phyloP scores from a whole-genome alignment of 2,888 invertebrate species.

The Oeneis ivallda region DNA sequence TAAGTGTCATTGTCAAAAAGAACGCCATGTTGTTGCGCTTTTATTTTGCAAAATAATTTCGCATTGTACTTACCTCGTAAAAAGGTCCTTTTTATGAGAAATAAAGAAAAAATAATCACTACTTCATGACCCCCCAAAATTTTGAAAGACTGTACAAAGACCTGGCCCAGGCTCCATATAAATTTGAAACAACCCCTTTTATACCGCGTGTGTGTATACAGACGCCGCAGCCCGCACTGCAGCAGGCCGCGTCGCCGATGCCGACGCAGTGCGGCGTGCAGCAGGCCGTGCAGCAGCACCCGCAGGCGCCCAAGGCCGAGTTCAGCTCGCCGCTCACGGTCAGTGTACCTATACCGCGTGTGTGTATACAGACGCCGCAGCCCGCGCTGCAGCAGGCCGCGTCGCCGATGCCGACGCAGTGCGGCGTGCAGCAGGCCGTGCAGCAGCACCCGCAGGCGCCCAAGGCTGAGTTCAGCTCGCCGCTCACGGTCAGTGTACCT shows the following conservation, averaged over 20 bases:
- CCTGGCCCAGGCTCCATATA: too few species aligned
- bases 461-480: slow-evolving; percentile 11
- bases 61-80: too few species aligned
- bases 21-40: too few species aligned
- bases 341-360: not conserved
- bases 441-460: slow-evolving; percentile 47
- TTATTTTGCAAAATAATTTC: too few species aligned
- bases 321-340: slow-evolving; percentile 13
- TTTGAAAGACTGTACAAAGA: too few species aligned
- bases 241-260: slow-evolving; percentile 64
- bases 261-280: slow-evolving; percentile 65
- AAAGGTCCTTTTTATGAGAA: too few species aligned
- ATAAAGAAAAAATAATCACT: too few species aligned
- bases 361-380: slow-evolving; percentile 52
- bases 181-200: too few species aligned
- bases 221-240: slow-evolving; percentile 57
- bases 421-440: slow-evolving; percentile 66
- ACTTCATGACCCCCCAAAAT: too few species aligned
- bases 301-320: slow-evolving; percentile 11
- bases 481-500: not conserved
- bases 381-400: slow-evolving; percentile 67
- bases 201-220: slow-evolving; percentile 43
- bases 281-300: slow-evolving; percentile 61
- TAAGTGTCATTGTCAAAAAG: too few species aligned
- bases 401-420: slow-evolving; percentile 61